Base-by-base conservation (phyloP, 2,113 vertebrate genomes). In the Mirounga angustirostris region DNA sequence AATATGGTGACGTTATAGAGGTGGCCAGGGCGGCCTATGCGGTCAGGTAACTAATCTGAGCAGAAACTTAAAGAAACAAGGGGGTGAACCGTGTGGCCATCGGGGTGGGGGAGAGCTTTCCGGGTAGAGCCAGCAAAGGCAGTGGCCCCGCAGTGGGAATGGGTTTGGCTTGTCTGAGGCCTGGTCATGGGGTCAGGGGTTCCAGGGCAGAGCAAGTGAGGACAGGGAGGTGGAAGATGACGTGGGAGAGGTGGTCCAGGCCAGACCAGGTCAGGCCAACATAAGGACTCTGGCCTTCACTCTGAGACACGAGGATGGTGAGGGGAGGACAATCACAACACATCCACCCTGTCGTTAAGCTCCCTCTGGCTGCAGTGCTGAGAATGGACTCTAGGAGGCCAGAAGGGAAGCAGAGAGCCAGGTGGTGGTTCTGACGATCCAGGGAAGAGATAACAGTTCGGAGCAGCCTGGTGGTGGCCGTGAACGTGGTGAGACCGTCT, bases 241-340 rank as follows among this genome's bases (percentile, higher is more conserved):
- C 0, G 2, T 11, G 15, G 21, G 15, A 40, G 13, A 15, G n/a
- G 10, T n/a, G 12, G 21, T 18, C 63, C 5, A 0, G 30, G 52
- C 43, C 24, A 22, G 33, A 24, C 21, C 40, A 7, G 14, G 4
- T 15, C 50, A 59, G 78, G 58, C n/a, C 78, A 19, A 15, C 6
- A 0, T 15, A 28, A 58, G 36, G 36, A 43, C 10, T 26, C 12
- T 21, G 24, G 36, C 12, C 36, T 58, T 67, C 13, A 12, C 18
- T 40, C 46, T 22, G 58, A 61, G 33, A 7, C 2, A 16, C 3
- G 33, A 86, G 56, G 43, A 63, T 7, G 30, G 10, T 7, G 9
- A 56, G 30, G 30, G 33, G n/a, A n/a, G 36, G n/a, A 56, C 0
- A 1, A 22, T 65, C 18, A 12, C 5, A 46, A 10, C 28, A 74